A percentile compares a stretch with the other conserved stretches of the same genome.
phyloP scores from a whole-genome alignment of 2,797 vertebrate species.

The Pipistrellus pygmaeus region DNA sequence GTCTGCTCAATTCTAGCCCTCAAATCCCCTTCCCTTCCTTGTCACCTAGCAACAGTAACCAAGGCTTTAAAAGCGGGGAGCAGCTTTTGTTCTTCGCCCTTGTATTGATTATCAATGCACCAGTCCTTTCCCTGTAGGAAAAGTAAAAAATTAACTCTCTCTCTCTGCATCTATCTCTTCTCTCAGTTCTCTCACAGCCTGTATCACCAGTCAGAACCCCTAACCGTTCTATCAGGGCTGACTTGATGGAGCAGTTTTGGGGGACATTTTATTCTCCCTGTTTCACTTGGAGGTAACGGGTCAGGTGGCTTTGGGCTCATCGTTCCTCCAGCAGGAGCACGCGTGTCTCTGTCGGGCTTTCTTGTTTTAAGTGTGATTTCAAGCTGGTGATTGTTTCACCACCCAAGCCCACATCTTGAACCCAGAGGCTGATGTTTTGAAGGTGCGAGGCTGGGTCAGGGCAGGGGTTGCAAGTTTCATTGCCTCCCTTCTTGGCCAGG shows the following conservation, averaged over 20 bases:
- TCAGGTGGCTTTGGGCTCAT: neutral
- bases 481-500: neutral
- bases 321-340: neutral
- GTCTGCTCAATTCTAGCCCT: too few relatives aligned
- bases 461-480: neutral
- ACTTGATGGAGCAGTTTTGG: neutral
- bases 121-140: too few relatives aligned
- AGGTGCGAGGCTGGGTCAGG: neutral
- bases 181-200: too few relatives aligned
- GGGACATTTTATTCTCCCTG: neutral
- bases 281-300: neutral
- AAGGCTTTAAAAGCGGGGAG: too few relatives aligned
- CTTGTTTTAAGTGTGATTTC: constrained; percentile 15
- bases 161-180: too few relatives aligned
- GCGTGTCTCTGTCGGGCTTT: neutral
- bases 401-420: neutral
- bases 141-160: too few relatives aligned
- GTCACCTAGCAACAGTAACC: too few relatives aligned
- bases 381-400: neutral
- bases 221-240: neutral
- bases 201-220: too few relatives aligned
- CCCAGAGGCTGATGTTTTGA: neutral
- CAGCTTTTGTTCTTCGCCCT: too few relatives aligned
- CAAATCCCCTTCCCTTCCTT: too few relatives aligned
- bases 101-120: too few relatives aligned